Evolutionary conservation across 2,113 vertebrate genomes (phyloP).

Genomic region (Corythornis madagascariensis): DNA sequence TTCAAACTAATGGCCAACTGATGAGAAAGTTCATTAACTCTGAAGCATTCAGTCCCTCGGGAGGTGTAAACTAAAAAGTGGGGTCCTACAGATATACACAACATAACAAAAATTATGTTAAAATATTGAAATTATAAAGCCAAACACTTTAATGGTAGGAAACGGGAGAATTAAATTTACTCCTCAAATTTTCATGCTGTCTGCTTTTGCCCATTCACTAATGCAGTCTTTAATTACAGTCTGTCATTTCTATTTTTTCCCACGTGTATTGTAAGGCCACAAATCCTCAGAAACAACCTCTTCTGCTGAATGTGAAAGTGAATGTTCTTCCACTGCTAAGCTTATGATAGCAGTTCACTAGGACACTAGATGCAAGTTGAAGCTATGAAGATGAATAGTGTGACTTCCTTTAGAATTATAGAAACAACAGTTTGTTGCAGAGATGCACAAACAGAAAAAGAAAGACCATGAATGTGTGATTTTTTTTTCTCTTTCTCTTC

Average conservation of each 20-base stretch:
- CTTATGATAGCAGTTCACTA: neutral
- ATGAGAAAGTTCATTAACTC: conserved; percentile 70
- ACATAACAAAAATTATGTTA: conserved; percentile 41
- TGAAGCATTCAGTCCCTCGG: conserved; percentile 52
- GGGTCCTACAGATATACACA: conserved; percentile 54
- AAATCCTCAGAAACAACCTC: neutral
- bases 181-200: conserved; percentile 18
- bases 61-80: conserved; percentile 64
- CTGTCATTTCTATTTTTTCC: neutral
- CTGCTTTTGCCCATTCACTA: neutral
- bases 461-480: neutral
- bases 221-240: conserved; percentile 32
- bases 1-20: conserved; percentile 62
- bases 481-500: neutral
- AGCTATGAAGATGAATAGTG: neutral
- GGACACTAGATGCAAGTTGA: neutral
- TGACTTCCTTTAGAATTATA: neutral
- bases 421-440: neutral
- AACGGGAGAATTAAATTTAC: conserved; percentile 41
- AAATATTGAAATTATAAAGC: conserved; percentile 60
- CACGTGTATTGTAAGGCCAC: neutral
- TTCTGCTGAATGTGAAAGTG: neutral
- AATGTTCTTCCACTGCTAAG: neutral
- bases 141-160: neutral
- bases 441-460: neutral